phyloP scores from a whole-genome alignment of 2,797 vertebrate species.

The Cossypha polioptera region DNA sequence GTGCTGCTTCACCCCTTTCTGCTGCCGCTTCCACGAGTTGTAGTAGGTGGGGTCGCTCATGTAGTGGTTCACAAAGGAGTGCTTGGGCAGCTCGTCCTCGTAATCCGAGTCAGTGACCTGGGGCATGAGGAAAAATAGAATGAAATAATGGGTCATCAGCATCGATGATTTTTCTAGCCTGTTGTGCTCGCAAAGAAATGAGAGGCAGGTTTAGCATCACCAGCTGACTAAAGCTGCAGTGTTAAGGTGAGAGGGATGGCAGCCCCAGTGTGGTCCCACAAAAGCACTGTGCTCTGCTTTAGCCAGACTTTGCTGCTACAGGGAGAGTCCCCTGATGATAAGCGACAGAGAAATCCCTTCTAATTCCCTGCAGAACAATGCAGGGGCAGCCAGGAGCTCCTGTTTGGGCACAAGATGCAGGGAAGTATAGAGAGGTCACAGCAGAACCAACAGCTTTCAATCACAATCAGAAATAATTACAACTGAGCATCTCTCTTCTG shows the following conservation, averaged over 20 bases:
- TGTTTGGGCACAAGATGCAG: background rate
- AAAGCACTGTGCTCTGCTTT: background rate
- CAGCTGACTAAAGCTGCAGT: background rate
- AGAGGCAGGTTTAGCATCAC: background rate
- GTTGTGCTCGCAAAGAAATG: background rate
- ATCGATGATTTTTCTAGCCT: background rate
- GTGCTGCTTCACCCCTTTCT: slow-evolving; percentile 84
- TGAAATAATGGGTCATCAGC: background rate
- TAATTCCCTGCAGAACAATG: background rate
- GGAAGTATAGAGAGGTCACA: background rate
- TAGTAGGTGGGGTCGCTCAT: slow-evolving; percentile 98
- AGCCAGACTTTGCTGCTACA: background rate
- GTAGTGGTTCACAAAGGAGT: slow-evolving; percentile 98
- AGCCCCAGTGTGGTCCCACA: background rate
- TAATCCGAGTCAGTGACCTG: slow-evolving; percentile 92
- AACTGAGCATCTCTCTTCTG: background rate
- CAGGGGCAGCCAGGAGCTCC: background rate
- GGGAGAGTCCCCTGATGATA: background rate
- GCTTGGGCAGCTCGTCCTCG: slow-evolving; percentile 90
- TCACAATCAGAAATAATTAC: background rate
- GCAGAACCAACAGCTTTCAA: background rate
- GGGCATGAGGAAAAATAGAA: background rate
- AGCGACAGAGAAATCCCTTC: background rate
- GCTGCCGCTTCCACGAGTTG: slow-evolving; percentile 95
- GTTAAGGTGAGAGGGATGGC: background rate